Conservation (phyloP, 2,113 vertebrate species). For the Polyodon spathula region DNA sequence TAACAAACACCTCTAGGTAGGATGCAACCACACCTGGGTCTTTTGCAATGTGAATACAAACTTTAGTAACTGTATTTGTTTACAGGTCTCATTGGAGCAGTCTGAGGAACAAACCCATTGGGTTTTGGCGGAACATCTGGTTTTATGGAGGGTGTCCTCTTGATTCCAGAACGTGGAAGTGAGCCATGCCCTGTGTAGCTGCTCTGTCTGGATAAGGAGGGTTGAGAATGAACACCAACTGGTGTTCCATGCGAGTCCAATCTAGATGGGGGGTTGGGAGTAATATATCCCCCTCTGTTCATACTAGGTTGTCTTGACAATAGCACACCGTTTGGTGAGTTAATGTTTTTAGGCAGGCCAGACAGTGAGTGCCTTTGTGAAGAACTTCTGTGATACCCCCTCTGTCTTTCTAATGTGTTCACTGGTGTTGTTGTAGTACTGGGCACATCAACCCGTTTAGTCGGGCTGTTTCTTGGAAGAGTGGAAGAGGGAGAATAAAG, state of each 20-base stretch:
- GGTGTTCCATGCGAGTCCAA: conserved; percentile 86
- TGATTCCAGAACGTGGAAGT: conserved; percentile 85
- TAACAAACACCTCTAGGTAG: conserved; percentile 12
- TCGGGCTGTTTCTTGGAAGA: conserved; percentile 88
- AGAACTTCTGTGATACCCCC: conserved; percentile 84
- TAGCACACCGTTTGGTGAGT: conserved; percentile 79
- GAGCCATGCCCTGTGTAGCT: conserved; percentile 89
- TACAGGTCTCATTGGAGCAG: conserved; percentile 81
- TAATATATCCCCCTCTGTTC: conserved; percentile 81
- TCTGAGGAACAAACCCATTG: conserved; percentile 80
- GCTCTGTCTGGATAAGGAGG: conserved; percentile 84
- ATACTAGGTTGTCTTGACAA: conserved; percentile 88
- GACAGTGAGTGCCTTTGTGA: conserved; percentile 92
- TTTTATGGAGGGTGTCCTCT: conserved; percentile 92
- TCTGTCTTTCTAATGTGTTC: conserved; percentile 86
- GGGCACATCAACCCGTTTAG: conserved; percentile 91
- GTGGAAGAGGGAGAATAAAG: conserved; percentile 93
- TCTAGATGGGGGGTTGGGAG: conserved; percentile 76
- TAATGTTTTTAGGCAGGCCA: conserved; percentile 83
- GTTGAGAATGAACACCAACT: conserved; percentile 73
- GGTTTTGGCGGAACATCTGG: conserved; percentile 96
- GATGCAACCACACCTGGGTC: conserved; percentile 16
- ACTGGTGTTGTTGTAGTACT: conserved; percentile 77
- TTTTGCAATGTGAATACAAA: conserved; percentile 35
- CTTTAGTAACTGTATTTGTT: conserved; percentile 93